phyloP scores from a whole-genome alignment of 2,888 invertebrate species.

The Cryptophagus acutangulus region DNA sequence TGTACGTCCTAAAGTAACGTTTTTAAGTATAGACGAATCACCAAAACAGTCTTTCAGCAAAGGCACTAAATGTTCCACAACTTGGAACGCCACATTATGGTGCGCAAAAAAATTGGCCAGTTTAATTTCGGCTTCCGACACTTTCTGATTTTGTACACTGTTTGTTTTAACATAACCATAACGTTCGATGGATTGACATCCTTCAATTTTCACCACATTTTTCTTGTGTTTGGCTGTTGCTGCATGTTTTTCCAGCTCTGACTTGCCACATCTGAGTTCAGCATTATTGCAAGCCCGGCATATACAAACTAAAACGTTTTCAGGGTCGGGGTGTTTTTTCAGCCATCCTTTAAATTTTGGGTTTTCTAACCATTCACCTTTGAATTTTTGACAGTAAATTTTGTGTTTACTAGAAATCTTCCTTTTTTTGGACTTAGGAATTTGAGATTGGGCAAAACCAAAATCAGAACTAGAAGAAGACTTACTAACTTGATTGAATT shows the following conservation, averaged over 20 bases:
- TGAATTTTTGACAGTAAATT: conserved; percentile 1
- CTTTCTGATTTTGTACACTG: too few relatives aligned
- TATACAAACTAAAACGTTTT: not conserved
- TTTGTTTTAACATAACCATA: conserved; percentile 1
- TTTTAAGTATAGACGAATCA: conserved; percentile 7
- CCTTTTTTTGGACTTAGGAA: too few relatives aligned
- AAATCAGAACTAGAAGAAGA: too few relatives aligned
- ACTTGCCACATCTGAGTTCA: too few relatives aligned
- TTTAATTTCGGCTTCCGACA: not conserved
- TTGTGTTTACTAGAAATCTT: too few relatives aligned
- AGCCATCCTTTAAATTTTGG: conserved; percentile 1
- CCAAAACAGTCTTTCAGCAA: not conserved
- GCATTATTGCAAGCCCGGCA: conserved; percentile 2
- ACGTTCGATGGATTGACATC: too few relatives aligned
- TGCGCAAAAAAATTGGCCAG: conserved; percentile 5
- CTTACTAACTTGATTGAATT: too few relatives aligned
- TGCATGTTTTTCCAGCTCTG: too few relatives aligned
- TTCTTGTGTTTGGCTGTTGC: not conserved
- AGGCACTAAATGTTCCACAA: conserved; percentile 3
- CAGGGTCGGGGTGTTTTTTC: not conserved
- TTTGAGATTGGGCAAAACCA: too few relatives aligned
- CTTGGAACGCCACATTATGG: conserved; percentile 5
- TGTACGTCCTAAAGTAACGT: not conserved
- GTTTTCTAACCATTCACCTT: not conserved
- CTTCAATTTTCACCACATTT: not conserved